Conservation (phyloP, 2,888 invertebrate species). For the Drosophila hawaiiensis region DNA sequence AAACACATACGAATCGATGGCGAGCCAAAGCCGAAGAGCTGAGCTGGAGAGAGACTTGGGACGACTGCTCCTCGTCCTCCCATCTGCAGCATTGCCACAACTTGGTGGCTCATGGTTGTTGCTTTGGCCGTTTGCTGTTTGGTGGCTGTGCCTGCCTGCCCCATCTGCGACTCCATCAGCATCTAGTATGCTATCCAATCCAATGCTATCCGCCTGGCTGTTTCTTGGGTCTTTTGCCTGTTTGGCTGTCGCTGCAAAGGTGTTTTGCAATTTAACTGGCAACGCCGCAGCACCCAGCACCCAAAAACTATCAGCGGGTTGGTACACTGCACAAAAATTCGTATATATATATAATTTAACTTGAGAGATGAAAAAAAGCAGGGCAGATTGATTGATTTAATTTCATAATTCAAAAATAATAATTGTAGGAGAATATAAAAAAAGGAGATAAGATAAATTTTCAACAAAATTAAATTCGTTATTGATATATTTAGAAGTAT, state of each 20-base stretch:
- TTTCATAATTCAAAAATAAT: neutral
- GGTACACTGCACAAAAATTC: neutral
- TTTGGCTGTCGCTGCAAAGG: conserved; percentile 75
- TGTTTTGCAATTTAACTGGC: conserved; percentile 81
- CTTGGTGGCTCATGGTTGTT: conserved; percentile 2
- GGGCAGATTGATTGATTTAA: neutral
- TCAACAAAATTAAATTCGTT: neutral
- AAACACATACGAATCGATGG: conserved; percentile 37
- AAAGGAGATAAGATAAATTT: neutral
- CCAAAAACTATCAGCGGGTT: conserved; percentile 46
- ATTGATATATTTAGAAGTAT: neutral
- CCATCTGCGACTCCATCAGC: conserved; percentile 42
- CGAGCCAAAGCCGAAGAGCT: neutral
- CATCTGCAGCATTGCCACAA: conserved; percentile 5
- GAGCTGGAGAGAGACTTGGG: conserved; percentile 8
- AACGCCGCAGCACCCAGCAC: conserved; percentile 60
- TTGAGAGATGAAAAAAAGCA: neutral
- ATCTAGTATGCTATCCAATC: conserved; percentile 23
- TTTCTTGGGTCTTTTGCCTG: conserved; percentile 15
- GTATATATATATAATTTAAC: neutral
- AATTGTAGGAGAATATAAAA: neutral
- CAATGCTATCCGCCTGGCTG: conserved; percentile 18
- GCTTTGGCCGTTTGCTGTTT: neutral
- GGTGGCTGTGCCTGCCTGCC: conserved; percentile 9
- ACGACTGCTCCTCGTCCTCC: conserved; percentile 9